Base-by-base conservation (phyloP, 2,797 vertebrate genomes). In the Eremophila alpestris region DNA sequence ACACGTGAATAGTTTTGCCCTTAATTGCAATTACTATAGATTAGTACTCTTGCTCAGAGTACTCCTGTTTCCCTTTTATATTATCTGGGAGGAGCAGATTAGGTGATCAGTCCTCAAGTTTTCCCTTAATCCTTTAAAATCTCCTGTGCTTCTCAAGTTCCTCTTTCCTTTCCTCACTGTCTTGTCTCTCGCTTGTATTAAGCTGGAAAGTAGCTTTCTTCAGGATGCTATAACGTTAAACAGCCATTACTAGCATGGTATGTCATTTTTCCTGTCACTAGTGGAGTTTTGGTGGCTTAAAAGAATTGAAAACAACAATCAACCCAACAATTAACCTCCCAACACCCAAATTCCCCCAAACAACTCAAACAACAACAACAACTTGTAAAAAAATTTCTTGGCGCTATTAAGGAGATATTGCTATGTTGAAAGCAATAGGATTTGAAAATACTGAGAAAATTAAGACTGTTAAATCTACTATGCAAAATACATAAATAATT, bases 51-150 rank as follows among this genome's bases (percentile, higher is more conserved):
- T 67, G 45, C 54, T 81, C 7, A 0, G 38, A 70, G 13, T 82
- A 40, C 16, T 88, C 46, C 36, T 56, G 4, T 27, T 87, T 81
- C n/a, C 16, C 36, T 74, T 86, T 86, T 62, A 27, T 52, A 70
- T 84, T 71, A 78, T 40, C 46, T 75, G 22, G n/a, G 54, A 67
- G 13, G 10, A 81, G n/a, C 14, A 67, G n/a, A 89, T 83, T 46
- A 89, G 36, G 27, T 43, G n/a, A 87, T 63, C n/a, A 63, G 8
- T 65, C 64, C 34, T 86, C 32, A 69, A 68, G 16, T 27, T 85
- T 55, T 63, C 77, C 52, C 73, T 89, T 84, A 89, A 81, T 81
- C 71, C 60, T 54, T 55, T 88, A 56, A 86, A 95, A 89, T 74
- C 30, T 78, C 60, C 49, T n/a, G 12, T 26, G 49, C 12, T 59